Conservation (phyloP, 2,113 vertebrate species). For the Daubentonia madagascariensis region DNA sequence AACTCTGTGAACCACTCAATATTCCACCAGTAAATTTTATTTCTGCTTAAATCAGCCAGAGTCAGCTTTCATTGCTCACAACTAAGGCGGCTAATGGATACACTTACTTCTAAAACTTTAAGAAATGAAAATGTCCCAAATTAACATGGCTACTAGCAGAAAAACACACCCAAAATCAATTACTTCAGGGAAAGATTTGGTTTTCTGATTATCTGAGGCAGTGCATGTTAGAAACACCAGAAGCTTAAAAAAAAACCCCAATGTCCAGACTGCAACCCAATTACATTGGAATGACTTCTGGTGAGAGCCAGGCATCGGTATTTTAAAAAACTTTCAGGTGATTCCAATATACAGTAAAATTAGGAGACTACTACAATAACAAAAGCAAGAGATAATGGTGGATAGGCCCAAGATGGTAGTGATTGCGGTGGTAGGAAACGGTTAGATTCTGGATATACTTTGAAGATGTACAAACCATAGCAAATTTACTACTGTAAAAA, state of each 20-base stretch:
- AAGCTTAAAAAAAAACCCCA: background rate
- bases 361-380: background rate
- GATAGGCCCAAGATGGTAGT: background rate
- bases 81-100: background rate
- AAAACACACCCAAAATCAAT: conserved; percentile 13
- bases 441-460: background rate
- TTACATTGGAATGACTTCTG: background rate
- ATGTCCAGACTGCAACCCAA: background rate
- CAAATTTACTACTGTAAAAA: conserved; percentile 15
- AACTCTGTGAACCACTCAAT: background rate
- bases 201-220: background rate
- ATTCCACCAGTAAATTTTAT: background rate
- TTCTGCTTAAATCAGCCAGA: conserved; percentile 7
- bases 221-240: background rate
- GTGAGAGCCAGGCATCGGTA: background rate
- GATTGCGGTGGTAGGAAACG: background rate
- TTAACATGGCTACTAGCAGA: background rate
- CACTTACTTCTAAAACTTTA: conserved; percentile 14
- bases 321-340: background rate
- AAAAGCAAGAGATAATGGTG: background rate
- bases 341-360: background rate
- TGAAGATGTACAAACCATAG: background rate
- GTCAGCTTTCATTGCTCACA: background rate
- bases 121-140: background rate
- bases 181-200: background rate